Evolutionary conservation across 2,888 invertebrate species (phyloP), one percentile per base, ranked within the genome.

Genomic region (Marasmarcha lunaedactyla): DNA sequence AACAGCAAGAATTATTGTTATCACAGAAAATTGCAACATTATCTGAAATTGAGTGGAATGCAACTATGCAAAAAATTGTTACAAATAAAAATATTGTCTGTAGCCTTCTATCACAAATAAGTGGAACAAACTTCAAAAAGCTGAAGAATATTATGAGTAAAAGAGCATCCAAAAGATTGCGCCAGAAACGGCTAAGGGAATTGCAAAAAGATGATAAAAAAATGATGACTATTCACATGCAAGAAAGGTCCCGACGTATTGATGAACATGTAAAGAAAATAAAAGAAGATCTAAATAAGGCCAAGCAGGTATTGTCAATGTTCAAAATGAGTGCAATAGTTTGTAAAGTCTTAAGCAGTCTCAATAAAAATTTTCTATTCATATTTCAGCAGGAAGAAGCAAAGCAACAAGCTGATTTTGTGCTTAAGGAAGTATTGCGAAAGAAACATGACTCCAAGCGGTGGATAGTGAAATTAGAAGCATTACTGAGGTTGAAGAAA

Each of bases 371-470:
- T 33, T 13, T 12, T 38, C 35, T 33, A 35, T 26, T 38, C 26
- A 26, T 25, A 47, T 55, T 49, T 2, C 38, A 90, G 87, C 89
- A 89, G 52, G 87, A 89, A 61, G 85, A 87, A 50, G 76, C 88
- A 47, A 88, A 90, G 51, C 78, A 86, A 45, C 86, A 90, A 56
- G 90, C 90, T 0, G 93, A 93, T 60, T 70, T 86, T 43, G 86
- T 92, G 6, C 68, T 93, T 2, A 85, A 87, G 39, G 90, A 91
- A 52, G 91, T 93, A 0, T 77, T 87, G 4, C 85, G 87, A 44
- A 92, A 91, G 59, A 89, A 90, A 54, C 79, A 78, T 13, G 92
- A 93, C 54, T 89, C 90, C 0, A 86, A 86, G 46, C 89, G 88
- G 52, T 88, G 87, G 52, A 59, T 90, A 1, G 76, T 85, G 0